A percentile compares a stretch with the other conserved stretches of the same genome.
These are phyloP conservation scores for Cyclargus thomasi DNA, from an alignment of 1,140 invertebrate species.

Conservation along the genomic window DNA sequence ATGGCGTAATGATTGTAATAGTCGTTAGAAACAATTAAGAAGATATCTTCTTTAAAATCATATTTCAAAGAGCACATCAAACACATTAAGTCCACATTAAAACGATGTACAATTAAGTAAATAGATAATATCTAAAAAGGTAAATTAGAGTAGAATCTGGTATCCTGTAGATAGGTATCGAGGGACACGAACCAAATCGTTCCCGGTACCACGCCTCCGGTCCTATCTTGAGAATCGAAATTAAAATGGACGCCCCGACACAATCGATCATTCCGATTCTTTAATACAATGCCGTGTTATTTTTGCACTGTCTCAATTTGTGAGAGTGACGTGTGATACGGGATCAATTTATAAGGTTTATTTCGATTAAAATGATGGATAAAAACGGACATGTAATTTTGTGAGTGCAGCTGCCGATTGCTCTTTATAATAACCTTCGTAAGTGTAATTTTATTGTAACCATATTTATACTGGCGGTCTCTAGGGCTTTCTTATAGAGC, in stretches of 20 bases:
- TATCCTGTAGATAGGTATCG: conserved; percentile 42
- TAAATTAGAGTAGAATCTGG: conserved; percentile 18
- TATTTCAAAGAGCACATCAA: neutral
- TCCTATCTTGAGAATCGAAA: conserved; percentile 66
- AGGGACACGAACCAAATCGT: conserved; percentile 72
- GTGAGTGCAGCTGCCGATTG: conserved; percentile 26
- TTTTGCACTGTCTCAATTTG: conserved; percentile 70
- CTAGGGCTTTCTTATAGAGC: neutral
- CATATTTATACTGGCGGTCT: neutral
- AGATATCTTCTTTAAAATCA: neutral
- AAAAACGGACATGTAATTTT: conserved; percentile 35
- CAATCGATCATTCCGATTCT: conserved; percentile 72
- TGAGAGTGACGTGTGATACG: conserved; percentile 58
- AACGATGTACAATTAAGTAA: neutral
- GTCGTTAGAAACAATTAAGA: neutral
- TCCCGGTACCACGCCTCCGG: conserved; percentile 61
- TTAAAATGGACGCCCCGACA: conserved; percentile 70
- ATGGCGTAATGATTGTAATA: neutral
- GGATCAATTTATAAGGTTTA: conserved; percentile 49
- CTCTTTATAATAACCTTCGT: conserved; percentile 12
- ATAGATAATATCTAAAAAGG: conserved; percentile 5
- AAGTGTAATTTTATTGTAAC: neutral
- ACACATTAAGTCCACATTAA: neutral
- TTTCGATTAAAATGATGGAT: conserved; percentile 47
- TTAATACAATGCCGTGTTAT: conserved; percentile 69